Evolutionary conservation across 2,797 vertebrate genomes (phyloP), one percentile per base, ranked within the genome.

Genomic region (Characodon lateralis): DNA sequence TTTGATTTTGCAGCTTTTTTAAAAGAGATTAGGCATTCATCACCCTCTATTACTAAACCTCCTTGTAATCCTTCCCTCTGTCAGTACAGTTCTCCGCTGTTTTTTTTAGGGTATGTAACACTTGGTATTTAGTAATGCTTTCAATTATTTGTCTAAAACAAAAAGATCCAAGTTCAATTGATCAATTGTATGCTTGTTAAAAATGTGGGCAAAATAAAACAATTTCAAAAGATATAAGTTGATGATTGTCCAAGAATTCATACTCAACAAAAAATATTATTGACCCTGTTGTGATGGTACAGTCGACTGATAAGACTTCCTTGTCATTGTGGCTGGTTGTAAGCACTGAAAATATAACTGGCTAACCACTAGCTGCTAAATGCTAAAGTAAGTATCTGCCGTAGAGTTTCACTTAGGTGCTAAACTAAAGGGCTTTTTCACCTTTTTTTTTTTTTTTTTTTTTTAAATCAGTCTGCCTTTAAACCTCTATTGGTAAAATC

Each of bases 81-180:
- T 83, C 65, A 77, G 72, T 84, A 56, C 12, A 20, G 78, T 82
- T 78, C 63, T 72, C 63, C 71, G 72, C 77, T 9, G 69, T 51
- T 76, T 75, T 72, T 65, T 77, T 41, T 58, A 50, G 24, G 18
- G 8, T 51, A 9, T 22, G 48, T 1, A 66, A 24, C 35, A 10
- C 63, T 43, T 68, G 0, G 20, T 43, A n/a, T 43, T n/a, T 43
- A 43, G 39, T 41, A 20, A 43, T 5, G 43, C 0, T 43, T 66
- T 12, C 43, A 6, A 41, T 43, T n/a, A 26, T 43, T 43, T 41
- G 22, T 13, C 39, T 5, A 13, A 68, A 24, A 22, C 55, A 41
- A 68, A 24, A 24, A 10, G 5, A 43, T 43, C 2, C 10, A 43
- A 24, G 22, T 43, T 41, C 10, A 5, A 66, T 10, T 24, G 35